Base-by-base conservation (phyloP, 2,888 invertebrate genomes). In the Hyposoter didymator region DNA sequence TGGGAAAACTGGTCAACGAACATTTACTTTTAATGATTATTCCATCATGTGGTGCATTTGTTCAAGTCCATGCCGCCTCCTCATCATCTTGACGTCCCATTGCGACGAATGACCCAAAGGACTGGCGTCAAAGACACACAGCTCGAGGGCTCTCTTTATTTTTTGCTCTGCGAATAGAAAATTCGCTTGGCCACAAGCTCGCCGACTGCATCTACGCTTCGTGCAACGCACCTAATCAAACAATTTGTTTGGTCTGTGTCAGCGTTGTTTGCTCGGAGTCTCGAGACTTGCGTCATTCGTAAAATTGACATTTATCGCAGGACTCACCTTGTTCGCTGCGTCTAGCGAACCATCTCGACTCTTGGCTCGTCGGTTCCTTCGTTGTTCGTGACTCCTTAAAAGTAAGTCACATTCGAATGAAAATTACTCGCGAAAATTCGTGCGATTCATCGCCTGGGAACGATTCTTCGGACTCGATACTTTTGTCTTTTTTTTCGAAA, bases 211-310 rank as follows among this genome's bases (percentile, higher is more conserved):
- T 43, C 55, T 67, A 35, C 39, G 14, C 35, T 35, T 0, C 5
- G 7, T 6, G 62, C 64, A 45, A 12, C 28, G n/a, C n/a, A 6
- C 28, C 28, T 78, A 72, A 72, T 82, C 64, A 82, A 82, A 82
- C 19, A 78, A 82, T 72, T 45, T 78, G 43, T 49, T 62, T 67
- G 59, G 47, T 43, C 19, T 45, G 64, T 45, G 64, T 19, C 43
- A 19, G 45, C 59, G 62, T 22, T 69, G 49, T 22, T 69, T 82
- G 35, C 62, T 35, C 5, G 3, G 32, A 69, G 55, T 39, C n/a
- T 75, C 35, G 43, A 35, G 10, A 32, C 75, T 82, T 82, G 22
- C 82, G 82, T 82, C 82, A 82, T 72, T 78, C 76, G 52, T 72
- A 49, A 78, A 82, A 78, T 35, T 49, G 47, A 70, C 74, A 59